phyloP scores from a whole-genome alignment of 2,113 vertebrate species.

The Tragelaphus scriptus region DNA sequence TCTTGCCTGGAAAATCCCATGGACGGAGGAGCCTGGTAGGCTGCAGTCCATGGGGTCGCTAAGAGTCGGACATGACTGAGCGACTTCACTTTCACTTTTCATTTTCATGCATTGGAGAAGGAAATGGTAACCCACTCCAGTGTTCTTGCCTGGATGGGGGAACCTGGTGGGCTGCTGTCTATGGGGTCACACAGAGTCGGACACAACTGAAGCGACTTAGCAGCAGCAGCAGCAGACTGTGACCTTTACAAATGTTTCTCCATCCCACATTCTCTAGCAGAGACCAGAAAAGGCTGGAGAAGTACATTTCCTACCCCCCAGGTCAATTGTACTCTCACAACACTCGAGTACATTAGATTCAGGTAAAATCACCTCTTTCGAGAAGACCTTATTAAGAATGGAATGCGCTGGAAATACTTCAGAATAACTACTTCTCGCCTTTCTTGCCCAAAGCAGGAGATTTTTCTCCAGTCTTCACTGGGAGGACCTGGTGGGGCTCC shows the following conservation, averaged over 20 bases:
- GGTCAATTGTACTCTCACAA: background rate
- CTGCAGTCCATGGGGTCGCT: too few relatives aligned
- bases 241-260: background rate
- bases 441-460: background rate
- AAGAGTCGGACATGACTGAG: too few relatives aligned
- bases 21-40: too few relatives aligned
- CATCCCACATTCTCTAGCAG: background rate
- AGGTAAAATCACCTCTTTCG: background rate
- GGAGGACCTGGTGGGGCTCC: background rate
- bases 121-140: too few relatives aligned
- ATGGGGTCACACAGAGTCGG: too few relatives aligned
- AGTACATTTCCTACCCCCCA: background rate
- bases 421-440: background rate
- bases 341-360: background rate
- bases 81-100: too few relatives aligned
- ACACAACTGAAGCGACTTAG: too few relatives aligned
- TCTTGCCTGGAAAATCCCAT: background rate
- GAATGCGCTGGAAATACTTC: background rate
- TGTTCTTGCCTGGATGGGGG: too few relatives aligned
- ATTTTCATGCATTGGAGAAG: too few relatives aligned
- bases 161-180: too few relatives aligned
- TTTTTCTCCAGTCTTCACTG: background rate
- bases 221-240: background rate
- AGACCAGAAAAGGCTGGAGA: background rate
- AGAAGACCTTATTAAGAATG: background rate